A percentile compares a stretch with the other conserved stretches of the same genome.
These are phyloP conservation scores for Antechinus flavipes DNA, from an alignment of 2,113 vertebrate species.

Conservation along the genomic window DNA sequence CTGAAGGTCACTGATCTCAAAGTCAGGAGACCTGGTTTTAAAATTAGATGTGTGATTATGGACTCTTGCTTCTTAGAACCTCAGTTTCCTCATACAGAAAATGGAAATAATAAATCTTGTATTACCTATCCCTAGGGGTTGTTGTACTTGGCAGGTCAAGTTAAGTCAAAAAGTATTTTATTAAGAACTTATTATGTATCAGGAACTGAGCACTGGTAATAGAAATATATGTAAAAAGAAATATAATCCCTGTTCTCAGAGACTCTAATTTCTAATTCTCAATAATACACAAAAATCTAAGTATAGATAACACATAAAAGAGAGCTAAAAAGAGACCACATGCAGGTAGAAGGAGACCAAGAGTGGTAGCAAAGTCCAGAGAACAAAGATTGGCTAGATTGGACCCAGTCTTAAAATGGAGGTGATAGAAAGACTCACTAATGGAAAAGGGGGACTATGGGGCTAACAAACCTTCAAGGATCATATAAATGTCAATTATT, in stretches of 20 bases:
- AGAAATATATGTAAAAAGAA: not conserved
- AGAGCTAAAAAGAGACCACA: not conserved
- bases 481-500: not conserved
- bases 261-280: not conserved
- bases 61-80: not conserved
- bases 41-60: not conserved
- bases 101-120: not conserved
- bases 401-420: not conserved
- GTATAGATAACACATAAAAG: not conserved
- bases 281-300: too few relatives aligned
- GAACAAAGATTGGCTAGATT: not conserved
- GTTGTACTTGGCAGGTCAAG: not conserved
- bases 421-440: too few relatives aligned
- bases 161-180: not conserved
- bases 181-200: not conserved
- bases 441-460: too few relatives aligned
- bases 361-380: not conserved
- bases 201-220: not conserved
- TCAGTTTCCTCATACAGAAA: conserved; percentile 13
- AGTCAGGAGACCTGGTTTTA: not conserved
- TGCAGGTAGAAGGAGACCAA: not conserved
- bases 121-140: not conserved
- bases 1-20: not conserved
- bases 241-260: not conserved
- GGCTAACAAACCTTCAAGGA: not conserved